phyloP scores from a whole-genome alignment of 2,113 vertebrate species.

The Colinus virginianus region DNA sequence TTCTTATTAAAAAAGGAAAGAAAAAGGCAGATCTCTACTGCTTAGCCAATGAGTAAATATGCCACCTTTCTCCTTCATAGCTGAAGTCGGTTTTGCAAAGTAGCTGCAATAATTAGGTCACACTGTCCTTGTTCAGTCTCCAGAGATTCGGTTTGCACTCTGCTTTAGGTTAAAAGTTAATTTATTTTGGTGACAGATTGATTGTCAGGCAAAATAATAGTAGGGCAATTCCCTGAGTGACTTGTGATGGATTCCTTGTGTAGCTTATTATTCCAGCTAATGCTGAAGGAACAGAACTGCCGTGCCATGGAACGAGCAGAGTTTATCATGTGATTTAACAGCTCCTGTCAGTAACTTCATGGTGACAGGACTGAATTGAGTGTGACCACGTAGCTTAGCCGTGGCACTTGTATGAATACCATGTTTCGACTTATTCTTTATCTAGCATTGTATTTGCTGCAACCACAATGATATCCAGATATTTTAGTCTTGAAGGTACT shows the following conservation, averaged over 20 bases:
- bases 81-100: constrained; percentile 47
- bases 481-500: not conserved
- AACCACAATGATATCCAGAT: not conserved
- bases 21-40: not conserved
- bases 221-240: constrained; percentile 61
- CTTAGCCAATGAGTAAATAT: not conserved
- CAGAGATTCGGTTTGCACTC: constrained; percentile 44
- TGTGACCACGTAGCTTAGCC: not conserved
- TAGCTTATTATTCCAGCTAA: constrained; percentile 23
- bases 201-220: constrained; percentile 67
- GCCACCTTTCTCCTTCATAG: constrained; percentile 13
- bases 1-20: not conserved
- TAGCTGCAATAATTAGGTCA: constrained; percentile 63
- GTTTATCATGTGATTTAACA: constrained; percentile 8
- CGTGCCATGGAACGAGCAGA: not conserved
- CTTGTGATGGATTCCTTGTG: constrained; percentile 42
- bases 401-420: not conserved
- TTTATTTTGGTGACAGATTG: constrained; percentile 69
- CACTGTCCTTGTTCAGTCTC: constrained; percentile 55
- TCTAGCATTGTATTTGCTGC: not conserved
- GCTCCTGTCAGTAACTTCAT: not conserved
- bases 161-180: constrained; percentile 65
- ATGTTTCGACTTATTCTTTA: not conserved
- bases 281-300: constrained; percentile 22
- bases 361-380: constrained; percentile 13